These are phyloP conservation scores for Morpho helenor DNA, from an alignment of 2,888 invertebrate genomes.

Conservation along the genomic window DNA sequence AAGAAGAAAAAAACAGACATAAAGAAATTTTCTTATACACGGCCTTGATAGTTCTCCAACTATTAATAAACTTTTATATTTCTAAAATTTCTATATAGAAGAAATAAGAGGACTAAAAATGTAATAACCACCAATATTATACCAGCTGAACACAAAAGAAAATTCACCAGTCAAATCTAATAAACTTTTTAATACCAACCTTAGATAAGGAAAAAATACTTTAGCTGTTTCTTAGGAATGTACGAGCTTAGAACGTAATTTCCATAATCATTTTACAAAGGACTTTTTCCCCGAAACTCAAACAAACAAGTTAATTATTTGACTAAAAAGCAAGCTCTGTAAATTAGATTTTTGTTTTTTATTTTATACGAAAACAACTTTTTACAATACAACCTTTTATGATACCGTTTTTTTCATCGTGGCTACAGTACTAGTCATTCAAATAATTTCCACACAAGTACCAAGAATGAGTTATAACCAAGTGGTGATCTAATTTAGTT, in stretches of 20 bases:
- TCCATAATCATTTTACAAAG: conserved; percentile 28
- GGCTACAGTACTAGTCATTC: too few relatives aligned
- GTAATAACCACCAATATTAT: background rate
- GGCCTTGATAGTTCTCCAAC: too few relatives aligned
- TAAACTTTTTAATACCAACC: conserved; percentile 24
- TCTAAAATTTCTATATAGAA: too few relatives aligned
- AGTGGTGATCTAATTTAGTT: too few relatives aligned
- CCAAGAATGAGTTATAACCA: background rate
- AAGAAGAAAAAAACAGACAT: too few relatives aligned
- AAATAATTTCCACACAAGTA: too few relatives aligned
- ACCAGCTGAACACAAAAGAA: conserved; percentile 7
- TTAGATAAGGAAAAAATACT: conserved; percentile 13
- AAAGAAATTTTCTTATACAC: too few relatives aligned
- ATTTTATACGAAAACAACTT: background rate
- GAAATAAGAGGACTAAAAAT: background rate
- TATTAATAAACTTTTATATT: too few relatives aligned
- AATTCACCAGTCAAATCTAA: conserved; percentile 14
- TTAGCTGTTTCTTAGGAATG: conserved; percentile 14
- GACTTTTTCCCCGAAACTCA: conserved; percentile 28
- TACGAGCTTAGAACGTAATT: conserved; percentile 17
- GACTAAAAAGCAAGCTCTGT: conserved; percentile 13
- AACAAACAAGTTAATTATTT: conserved; percentile 26
- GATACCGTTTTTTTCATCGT: too few relatives aligned
- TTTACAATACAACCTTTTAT: too few relatives aligned
- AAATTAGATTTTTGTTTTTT: conserved; percentile 15